Base-by-base conservation (phyloP, 1,140 invertebrate species). In the Trinorchestia longiramus region DNA sequence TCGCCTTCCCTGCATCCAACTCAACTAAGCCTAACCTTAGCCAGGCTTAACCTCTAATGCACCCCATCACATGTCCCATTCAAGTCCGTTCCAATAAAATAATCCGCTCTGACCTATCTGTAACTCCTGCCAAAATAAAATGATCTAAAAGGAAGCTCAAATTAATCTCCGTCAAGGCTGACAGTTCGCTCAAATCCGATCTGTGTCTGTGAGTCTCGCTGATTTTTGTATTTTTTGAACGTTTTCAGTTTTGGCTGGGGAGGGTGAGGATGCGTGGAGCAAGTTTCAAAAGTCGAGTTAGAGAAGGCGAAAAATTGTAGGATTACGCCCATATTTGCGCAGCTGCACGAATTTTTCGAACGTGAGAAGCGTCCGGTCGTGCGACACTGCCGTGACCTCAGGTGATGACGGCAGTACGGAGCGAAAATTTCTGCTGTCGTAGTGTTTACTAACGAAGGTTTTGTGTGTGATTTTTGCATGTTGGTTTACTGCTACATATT, bases 291-390 rank as follows among this genome's bases (percentile, higher is more conserved):
- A 94, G 92, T 94, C 92, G 44, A n/a, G 92, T 91, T 47, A 43
- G 92, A 44, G 92, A 94, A 94, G 92, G 92, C 8, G 44, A 94
- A 45, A 94, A 94, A 94, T 94, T 94, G 43, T 94, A 43, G 43
- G 44, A 94, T 94, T 94, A 94, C 40, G 44, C 43, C 92, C 92
- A 94, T 94, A 94, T 94, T 94, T 94, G 92, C 19, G 43, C 44
- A 23, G 92, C 44, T 40, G 8, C 43, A 43, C 92, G 40, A 77
- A 77, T 77, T 45, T 94, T 94, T 44, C 44, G 92, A 94, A 17
- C 43, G 92, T 44, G 92, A 94, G 43, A 8, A 40, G 92, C 44
- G 44, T 43, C 6, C 43, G 3, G 15, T 11, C 92, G 44, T 42
- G 11, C 17, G 88, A 36, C 88, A 41, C 43, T 90, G n/a, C 15